phyloP scores from a whole-genome alignment of 2,797 vertebrate genomes.

The Myripristis jacobus region DNA sequence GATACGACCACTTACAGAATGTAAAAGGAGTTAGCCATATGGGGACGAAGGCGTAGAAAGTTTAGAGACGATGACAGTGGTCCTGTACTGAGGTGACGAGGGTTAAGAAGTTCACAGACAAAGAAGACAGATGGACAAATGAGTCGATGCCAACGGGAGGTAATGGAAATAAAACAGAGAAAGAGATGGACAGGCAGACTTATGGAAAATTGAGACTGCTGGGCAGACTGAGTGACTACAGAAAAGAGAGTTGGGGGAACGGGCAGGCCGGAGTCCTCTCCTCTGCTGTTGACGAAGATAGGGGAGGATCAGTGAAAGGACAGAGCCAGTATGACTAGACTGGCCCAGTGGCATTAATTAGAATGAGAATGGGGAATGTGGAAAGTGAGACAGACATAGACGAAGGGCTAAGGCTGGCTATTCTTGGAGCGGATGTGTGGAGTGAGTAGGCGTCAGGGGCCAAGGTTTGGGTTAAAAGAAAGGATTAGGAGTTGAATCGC shows the following conservation, averaged over 20 bases:
- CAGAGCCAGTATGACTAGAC: conserved; percentile 3
- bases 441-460: not conserved
- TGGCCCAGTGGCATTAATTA: conserved; percentile 20
- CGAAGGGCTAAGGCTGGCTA: not conserved
- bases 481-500: conserved; percentile 25
- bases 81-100: not conserved
- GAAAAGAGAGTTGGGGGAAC: not conserved
- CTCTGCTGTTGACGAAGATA: conserved; percentile 38
- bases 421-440: conserved; percentile 4
- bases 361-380: conserved; percentile 19
- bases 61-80: not conserved
- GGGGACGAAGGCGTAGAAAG: not conserved
- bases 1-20: not conserved
- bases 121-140: conserved; percentile 44
- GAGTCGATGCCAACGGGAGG: conserved; percentile 8
- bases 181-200: not conserved
- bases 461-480: conserved; percentile 24
- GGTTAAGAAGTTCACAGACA: conserved; percentile 15
- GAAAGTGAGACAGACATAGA: not conserved
- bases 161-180: not conserved
- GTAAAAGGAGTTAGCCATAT: not conserved
- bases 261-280: not conserved
- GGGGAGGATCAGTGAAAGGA: conserved; percentile 4
- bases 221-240: no score
- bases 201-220: not conserved